Conservation (phyloP, 2,113 vertebrate species). For the Rana temporaria region DNA sequence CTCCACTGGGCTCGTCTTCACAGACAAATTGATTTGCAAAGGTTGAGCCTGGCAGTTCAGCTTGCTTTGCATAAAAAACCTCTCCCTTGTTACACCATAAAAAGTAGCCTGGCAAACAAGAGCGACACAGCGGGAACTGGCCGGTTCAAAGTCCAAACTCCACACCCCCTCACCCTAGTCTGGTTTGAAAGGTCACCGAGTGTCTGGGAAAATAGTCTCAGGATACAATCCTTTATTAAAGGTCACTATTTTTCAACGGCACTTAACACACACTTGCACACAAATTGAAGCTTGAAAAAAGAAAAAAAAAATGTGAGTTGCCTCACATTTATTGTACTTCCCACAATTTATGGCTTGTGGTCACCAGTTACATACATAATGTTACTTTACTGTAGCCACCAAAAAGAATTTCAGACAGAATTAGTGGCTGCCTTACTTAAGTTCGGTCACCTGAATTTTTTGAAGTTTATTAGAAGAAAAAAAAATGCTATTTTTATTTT, state of each 20-base stretch:
- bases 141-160: constrained; percentile 88
- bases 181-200: constrained; percentile 94
- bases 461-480: neutral
- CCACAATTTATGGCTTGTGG: constrained; percentile 79
- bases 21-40: constrained; percentile 99
- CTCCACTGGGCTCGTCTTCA: constrained; percentile 82
- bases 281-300: constrained; percentile 68
- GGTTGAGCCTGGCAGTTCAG: constrained; percentile 88
- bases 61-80: constrained; percentile 90
- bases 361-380: constrained; percentile 80
- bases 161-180: constrained; percentile 91
- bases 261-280: constrained; percentile 82
- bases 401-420: neutral
- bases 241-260: constrained; percentile 92
- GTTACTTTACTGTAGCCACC: constrained; percentile 3
- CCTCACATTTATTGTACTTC: constrained; percentile 72
- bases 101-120: constrained; percentile 85
- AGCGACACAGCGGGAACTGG: constrained; percentile 85
- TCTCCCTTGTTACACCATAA: constrained; percentile 85
- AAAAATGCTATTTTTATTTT: neutral
- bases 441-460: neutral
- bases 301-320: constrained; percentile 61
- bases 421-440: neutral
- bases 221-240: constrained; percentile 96
- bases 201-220: constrained; percentile 94